Percentiles rank a stretch among this genome's conserved stretches.
Evolutionary conservation across 2,113 vertebrate species (phyloP).

Genomic region (Eolophus roseicapilla): DNA sequence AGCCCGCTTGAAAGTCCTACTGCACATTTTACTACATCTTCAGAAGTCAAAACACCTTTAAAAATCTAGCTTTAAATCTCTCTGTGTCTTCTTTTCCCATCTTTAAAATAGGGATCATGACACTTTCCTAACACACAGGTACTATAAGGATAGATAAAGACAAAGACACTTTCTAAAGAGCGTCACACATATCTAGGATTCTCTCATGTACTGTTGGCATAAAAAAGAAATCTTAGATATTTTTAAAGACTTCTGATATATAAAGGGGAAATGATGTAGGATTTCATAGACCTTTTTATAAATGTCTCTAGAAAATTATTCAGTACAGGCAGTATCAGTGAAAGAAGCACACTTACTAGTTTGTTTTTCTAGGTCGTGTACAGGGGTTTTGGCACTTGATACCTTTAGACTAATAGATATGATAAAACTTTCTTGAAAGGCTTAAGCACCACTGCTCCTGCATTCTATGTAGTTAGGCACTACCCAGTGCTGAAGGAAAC

Average conservation of each 20-base stretch:
- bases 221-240: slow-evolving; percentile 31
- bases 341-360: neutral
- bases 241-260: slow-evolving; percentile 37
- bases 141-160: slow-evolving; percentile 26
- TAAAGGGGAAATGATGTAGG: neutral
- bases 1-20: slow-evolving; percentile 49
- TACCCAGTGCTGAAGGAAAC: neutral
- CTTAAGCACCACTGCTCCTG: neutral
- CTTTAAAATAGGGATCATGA: slow-evolving; percentile 55
- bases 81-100: slow-evolving; percentile 39
- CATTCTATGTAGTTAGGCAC: slow-evolving; percentile 29
- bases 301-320: slow-evolving; percentile 34
- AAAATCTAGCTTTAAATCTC: slow-evolving; percentile 50
- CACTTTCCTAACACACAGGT: slow-evolving; percentile 37
- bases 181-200: slow-evolving; percentile 32
- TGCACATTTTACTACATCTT: slow-evolving; percentile 39
- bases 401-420: neutral
- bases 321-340: neutral
- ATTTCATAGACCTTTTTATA: neutral
- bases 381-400: neutral
- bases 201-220: slow-evolving; percentile 54
- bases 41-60: slow-evolving; percentile 66
- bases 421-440: slow-evolving; percentile 13
- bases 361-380: slow-evolving; percentile 47
- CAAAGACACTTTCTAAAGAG: slow-evolving; percentile 53